A percentile compares a stretch with the other conserved stretches of the same genome.
phyloP scores from a whole-genome alignment of 1,140 invertebrate genomes.

The Probaryconus sp. region DNA sequence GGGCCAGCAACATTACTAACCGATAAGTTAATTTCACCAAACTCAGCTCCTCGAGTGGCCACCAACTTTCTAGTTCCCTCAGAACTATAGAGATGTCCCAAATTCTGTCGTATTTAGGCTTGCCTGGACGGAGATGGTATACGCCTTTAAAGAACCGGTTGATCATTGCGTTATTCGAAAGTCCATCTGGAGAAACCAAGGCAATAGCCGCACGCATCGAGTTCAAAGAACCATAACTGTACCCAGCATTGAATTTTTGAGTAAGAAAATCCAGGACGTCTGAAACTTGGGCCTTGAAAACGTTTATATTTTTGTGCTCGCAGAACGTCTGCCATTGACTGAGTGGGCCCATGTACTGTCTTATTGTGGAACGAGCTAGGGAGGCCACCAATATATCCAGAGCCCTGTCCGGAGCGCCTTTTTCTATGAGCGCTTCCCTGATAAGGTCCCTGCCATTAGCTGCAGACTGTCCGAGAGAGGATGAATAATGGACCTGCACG shows the following conservation, averaged over 20 bases:
- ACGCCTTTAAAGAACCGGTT: slow-evolving; percentile 59
- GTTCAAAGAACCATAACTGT: slow-evolving; percentile 51
- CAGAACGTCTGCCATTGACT: too few relatives aligned
- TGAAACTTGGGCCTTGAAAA: not conserved
- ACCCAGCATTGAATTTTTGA: slow-evolving; percentile 39
- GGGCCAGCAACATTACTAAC: not conserved
- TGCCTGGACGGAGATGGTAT: slow-evolving; percentile 38
- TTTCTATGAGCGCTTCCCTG: not conserved
- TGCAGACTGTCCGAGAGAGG: not conserved
- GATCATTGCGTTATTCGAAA: slow-evolving; percentile 2
- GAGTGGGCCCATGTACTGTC: too few relatives aligned
- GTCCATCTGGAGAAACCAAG: not conserved
- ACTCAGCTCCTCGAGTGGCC: not conserved
- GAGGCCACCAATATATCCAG: too few relatives aligned
- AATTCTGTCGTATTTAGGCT: slow-evolving; percentile 50
- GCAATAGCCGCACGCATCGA: slow-evolving; percentile 33
- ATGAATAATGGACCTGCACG: not conserved
- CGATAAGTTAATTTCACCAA: not conserved
- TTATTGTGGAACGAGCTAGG: too few relatives aligned
- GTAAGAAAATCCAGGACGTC: slow-evolving; percentile 18
- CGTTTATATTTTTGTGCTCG: too few relatives aligned
- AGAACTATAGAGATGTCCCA: slow-evolving; percentile 49
- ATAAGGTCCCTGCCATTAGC: not conserved
- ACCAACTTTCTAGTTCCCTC: not conserved
- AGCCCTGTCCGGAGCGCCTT: too few relatives aligned